Evolutionary conservation across 64 coral and sea anemone species (phyloP), one percentile per base, ranked within the genome.

Genomic region (Anthopleura sola): DNA sequence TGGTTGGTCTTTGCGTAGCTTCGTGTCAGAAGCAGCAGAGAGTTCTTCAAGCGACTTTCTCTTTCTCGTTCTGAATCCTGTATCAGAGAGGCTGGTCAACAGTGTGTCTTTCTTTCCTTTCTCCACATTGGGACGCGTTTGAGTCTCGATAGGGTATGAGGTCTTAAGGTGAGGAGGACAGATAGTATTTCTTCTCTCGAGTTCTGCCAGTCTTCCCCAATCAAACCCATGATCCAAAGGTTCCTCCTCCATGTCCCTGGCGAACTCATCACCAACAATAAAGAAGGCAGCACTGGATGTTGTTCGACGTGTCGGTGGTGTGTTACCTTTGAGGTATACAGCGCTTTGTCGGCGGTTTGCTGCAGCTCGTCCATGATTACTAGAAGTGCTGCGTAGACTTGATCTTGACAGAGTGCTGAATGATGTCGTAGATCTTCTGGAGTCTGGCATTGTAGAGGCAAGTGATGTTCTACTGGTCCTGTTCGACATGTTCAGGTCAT

Each of bases 331-430:
- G 56, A 91, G 55, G 78, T 91, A 91, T 26, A 91, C 79, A 37
- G 89, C 89, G 50, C 89, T 91, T 58, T 91, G 89, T 23, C 89
- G 89, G 38, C 89, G 89, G 78, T 81, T 91, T 76, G 76, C 84
- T 7, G 51, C 48, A 20, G 82, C 39, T 44, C 89, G 89, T 12
- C 55, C 78, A 20, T 71, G 29, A 71, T 7, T 71, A 32, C 83
- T 71, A 53, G 75, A 50, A 6, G 83, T 85, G 54, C 71, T 4
- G 16, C 75, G 58, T 24, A 91, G 28, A 66, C 89, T 91, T 56
- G 89, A 69, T 60, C 55, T 50, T 23, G 89, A 91, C 13, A 91
- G 44, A 91, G 75, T 80, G 83, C 9, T 69, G 26, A 82, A 34
- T 58, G 84, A 91, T 57, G 49, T 83, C 39, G 24, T 51, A 6